Conservation (phyloP, 1,140 invertebrate species). For the Drosophila pseudoananassae region DNA sequence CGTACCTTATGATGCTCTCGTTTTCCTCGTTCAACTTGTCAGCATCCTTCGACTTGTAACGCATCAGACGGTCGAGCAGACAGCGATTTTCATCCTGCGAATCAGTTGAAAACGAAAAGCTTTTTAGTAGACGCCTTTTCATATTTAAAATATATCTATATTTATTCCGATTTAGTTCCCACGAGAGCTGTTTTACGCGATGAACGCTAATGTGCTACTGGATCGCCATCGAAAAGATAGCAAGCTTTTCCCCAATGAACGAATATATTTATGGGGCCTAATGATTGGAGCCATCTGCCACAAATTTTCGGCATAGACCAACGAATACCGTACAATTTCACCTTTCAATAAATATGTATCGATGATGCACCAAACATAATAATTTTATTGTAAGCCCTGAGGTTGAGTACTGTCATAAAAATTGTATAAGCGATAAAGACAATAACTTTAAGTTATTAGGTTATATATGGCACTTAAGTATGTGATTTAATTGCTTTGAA, state of each 20-base stretch:
- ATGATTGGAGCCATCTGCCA: slow-evolving; percentile 34
- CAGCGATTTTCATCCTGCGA: slow-evolving; percentile 95
- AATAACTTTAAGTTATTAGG: not conserved
- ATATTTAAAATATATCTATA: slow-evolving; percentile 20
- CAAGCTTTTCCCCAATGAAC: slow-evolving; percentile 35
- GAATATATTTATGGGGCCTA: slow-evolving; percentile 13
- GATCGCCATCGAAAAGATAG: slow-evolving; percentile 47
- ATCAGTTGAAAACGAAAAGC: slow-evolving; percentile 37
- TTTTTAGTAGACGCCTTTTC: slow-evolving; percentile 42
- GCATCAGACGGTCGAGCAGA: slow-evolving; percentile 94
- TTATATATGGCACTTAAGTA: not conserved
- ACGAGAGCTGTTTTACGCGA: slow-evolving; percentile 23
- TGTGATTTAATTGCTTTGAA: not conserved
- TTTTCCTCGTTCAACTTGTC: slow-evolving; percentile 97
- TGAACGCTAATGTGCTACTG: slow-evolving; percentile 52
- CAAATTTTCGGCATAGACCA: slow-evolving; percentile 21
- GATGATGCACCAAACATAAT: not conserved
- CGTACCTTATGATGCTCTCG: slow-evolving; percentile 93
- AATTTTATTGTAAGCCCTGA: not conserved
- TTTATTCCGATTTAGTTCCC: slow-evolving; percentile 9
- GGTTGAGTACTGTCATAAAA: not conserved
- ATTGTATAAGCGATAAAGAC: not conserved
- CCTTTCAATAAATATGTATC: not conserved
- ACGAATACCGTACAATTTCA: slow-evolving; percentile 12
- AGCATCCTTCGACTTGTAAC: slow-evolving; percentile 96